These are phyloP conservation scores for Campylomormyrus numenius DNA, from an alignment of 2,113 vertebrate genomes.

Conservation along the genomic window DNA sequence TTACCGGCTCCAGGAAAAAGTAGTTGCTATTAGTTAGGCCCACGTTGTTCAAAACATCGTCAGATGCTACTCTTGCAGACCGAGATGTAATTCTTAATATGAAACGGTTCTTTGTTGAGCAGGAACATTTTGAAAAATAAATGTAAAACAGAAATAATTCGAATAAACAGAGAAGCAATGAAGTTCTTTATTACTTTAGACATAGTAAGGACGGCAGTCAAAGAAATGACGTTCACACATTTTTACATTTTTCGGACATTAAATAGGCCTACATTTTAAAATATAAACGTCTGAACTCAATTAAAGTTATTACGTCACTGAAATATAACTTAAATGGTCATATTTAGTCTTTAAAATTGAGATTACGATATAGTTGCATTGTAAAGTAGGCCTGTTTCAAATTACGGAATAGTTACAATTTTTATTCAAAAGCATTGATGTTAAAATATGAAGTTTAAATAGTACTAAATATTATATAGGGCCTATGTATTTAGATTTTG, in stretches of 20 bases:
- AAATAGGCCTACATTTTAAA: neutral
- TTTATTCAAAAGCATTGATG: neutral
- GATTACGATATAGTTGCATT: neutral
- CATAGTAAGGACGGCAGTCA: neutral
- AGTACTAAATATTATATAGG: neutral
- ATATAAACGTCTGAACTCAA: neutral
- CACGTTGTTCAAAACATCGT: neutral
- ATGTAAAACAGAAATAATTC: neutral
- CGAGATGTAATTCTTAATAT: neutral
- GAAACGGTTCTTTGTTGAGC: neutral
- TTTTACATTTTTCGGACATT: neutral
- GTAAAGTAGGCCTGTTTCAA: neutral
- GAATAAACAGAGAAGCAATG: neutral
- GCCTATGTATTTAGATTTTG: neutral
- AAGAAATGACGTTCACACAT: neutral
- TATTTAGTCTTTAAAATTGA: neutral
- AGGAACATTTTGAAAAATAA: neutral
- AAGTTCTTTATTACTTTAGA: neutral
- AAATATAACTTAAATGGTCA: neutral
- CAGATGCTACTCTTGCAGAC: neutral
- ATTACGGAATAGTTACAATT: neutral
- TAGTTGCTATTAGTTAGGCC: neutral
- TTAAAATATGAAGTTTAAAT: neutral
- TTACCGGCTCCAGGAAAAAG: neutral
- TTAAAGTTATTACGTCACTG: neutral